A percentile compares a stretch with the other conserved stretches of the same genome.
Conservation (phyloP, 2,113 vertebrate genomes). For the Gobius niger region DNA sequence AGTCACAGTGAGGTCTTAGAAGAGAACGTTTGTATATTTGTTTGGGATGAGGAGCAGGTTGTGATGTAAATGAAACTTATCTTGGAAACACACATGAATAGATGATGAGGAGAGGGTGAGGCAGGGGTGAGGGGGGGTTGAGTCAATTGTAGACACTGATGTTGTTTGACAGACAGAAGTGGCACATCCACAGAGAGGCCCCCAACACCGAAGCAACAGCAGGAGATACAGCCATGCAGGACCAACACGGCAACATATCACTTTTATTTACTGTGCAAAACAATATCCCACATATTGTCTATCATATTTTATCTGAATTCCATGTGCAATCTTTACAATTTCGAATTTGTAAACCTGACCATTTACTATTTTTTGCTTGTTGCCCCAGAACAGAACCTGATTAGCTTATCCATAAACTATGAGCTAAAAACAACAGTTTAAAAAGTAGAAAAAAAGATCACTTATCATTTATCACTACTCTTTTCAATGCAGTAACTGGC, state of each 20-base stretch:
- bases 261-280: neutral
- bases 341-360: too few relatives aligned
- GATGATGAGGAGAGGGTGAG: neutral
- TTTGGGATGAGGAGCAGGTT: neutral
- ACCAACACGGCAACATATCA: neutral
- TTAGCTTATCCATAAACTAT: too few relatives aligned
- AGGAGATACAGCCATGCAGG: neutral
- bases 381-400: too few relatives aligned
- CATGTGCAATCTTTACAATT: too few relatives aligned
- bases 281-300: neutral
- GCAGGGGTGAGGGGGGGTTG: neutral
- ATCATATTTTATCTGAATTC: too few relatives aligned
- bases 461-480: neutral
- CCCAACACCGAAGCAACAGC: neutral
- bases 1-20: too few relatives aligned
- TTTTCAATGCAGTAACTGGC: neutral
- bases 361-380: too few relatives aligned
- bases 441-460: too few relatives aligned
- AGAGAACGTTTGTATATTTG: too few relatives aligned
- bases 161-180: slow-evolving; percentile 59
- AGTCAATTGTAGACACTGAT: slow-evolving; percentile 41
- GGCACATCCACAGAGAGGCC: slow-evolving; percentile 12
- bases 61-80: slow-evolving; percentile 7
- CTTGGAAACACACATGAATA: slow-evolving; percentile 6
- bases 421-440: too few relatives aligned